Conservation (phyloP, 2,113 vertebrate genomes). For the Delphinus delphis region DNA sequence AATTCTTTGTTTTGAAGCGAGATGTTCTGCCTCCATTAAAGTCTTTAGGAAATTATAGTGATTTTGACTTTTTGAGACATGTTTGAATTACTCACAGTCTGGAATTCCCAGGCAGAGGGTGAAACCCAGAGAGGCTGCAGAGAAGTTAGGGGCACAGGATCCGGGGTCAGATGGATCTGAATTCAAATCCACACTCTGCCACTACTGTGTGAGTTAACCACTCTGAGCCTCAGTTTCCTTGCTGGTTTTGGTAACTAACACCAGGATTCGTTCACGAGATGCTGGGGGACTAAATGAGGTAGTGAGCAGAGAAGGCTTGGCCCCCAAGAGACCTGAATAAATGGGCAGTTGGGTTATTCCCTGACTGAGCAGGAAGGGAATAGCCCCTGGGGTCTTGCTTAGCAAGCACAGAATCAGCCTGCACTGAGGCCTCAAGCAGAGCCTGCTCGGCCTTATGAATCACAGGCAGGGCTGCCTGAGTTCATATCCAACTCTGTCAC, state of each 20-base stretch:
- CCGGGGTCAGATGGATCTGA: background rate
- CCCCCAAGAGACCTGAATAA: background rate
- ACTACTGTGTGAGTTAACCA: background rate
- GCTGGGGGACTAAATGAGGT: background rate
- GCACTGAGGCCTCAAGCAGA: background rate
- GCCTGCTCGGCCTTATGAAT: background rate
- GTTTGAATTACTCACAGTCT: slow-evolving; percentile 71
- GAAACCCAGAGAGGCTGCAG: background rate
- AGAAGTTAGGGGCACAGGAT: background rate
- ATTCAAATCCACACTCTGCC: background rate
- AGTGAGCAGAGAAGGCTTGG: background rate
- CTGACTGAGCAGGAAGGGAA: background rate
- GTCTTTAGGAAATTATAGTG: slow-evolving; percentile 75
- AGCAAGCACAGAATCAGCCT: background rate
- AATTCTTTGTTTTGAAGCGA: slow-evolving; percentile 67
- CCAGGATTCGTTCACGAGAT: background rate
- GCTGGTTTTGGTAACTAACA: background rate
- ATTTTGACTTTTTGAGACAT: slow-evolving; percentile 71
- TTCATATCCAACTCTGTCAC: background rate
- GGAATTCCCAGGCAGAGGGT: slow-evolving; percentile 50
- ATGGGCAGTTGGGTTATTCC: background rate
- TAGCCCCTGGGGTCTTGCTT: background rate
- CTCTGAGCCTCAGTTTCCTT: background rate
- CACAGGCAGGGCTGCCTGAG: too few species aligned
- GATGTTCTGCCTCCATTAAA: slow-evolving; percentile 65